Base-by-base conservation (phyloP, 2,888 invertebrate genomes). In the Altica lythri region DNA sequence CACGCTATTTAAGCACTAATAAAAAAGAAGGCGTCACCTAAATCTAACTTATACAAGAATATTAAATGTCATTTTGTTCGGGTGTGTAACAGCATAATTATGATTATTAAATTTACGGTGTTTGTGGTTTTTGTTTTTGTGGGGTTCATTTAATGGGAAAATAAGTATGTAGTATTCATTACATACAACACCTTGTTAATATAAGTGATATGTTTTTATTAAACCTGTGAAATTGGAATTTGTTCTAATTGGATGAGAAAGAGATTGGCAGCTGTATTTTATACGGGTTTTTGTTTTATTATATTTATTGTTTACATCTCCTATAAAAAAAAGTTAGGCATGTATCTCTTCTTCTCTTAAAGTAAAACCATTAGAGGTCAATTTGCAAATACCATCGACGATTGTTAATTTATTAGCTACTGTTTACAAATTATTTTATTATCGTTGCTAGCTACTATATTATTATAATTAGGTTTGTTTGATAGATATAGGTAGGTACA, bases 41-140 rank as follows among this genome's bases (percentile, higher is more conserved):
- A n/a, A n/a, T 44, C 47, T 55, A 55, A 55, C 55, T 60, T 55
- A 55, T 60, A 60, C 56, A 57, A 48, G 48, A 47, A 59, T 49
- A 63, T 63, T 62, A 59, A 60, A 54, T 63, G 61, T 59, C 63
- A 62, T 59, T 63, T 62, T 59, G 53, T 59, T 50, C 47, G 49
- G 51, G 53, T 59, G 54, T 53, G 27, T 63, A 63, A 63, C 56
- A 48, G 62, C 57, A 57, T 63, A 62, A 63, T 60, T 59, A 59
- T 40, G 49, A 53, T 58, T 53, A 53, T 58, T 59, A 61, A 45
- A 49, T 40, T 40, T 10, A 10, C 43, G 32, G 34, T 61, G 59
- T 59, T 59, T 61, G 52, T 53, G 53, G 53, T 53, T 55, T 53
- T 53, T 53, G 47, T 53, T 53, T 38, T 6, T 18, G 13, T 10